These are phyloP conservation scores for Pteropus rufus DNA, from an alignment of 2,797 vertebrate species.

Conservation along the genomic window DNA sequence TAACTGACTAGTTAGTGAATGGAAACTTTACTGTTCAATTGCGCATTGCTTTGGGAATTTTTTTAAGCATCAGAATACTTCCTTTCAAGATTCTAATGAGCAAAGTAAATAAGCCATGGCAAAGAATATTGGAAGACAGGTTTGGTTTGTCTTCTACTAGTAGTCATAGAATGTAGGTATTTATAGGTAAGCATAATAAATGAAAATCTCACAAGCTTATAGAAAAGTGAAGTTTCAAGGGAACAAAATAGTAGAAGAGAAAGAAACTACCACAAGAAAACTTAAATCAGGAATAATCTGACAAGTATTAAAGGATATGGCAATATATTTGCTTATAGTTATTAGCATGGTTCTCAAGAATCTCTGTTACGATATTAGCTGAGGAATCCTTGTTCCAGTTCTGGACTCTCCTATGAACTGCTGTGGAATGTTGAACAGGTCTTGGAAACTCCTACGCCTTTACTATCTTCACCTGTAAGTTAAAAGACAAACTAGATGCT, in stretches of 20 bases:
- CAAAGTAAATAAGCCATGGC: slow-evolving; percentile 41
- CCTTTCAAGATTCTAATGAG: background rate
- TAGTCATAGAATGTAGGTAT: background rate
- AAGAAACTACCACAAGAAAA: background rate
- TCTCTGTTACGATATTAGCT: background rate
- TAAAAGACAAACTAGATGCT: background rate
- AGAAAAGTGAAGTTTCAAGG: background rate
- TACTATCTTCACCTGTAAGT: background rate
- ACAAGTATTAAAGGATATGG: background rate
- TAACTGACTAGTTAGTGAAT: background rate
- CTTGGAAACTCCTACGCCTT: background rate
- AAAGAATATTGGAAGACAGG: background rate
- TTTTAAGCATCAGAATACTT: background rate
- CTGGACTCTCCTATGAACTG: background rate
- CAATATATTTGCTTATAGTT: background rate
- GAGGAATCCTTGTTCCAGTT: background rate
- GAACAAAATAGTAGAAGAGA: background rate
- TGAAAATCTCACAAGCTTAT: background rate
- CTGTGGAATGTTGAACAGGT: background rate
- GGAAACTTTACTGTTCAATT: background rate
- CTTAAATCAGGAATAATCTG: background rate
- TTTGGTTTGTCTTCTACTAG: background rate
- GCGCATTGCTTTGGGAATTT: background rate
- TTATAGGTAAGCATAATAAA: slow-evolving; percentile 10
- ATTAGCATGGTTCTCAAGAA: background rate